These are phyloP conservation scores for Peromyscus attwateri DNA, from an alignment of 2,797 vertebrate genomes.

Conservation along the genomic window DNA sequence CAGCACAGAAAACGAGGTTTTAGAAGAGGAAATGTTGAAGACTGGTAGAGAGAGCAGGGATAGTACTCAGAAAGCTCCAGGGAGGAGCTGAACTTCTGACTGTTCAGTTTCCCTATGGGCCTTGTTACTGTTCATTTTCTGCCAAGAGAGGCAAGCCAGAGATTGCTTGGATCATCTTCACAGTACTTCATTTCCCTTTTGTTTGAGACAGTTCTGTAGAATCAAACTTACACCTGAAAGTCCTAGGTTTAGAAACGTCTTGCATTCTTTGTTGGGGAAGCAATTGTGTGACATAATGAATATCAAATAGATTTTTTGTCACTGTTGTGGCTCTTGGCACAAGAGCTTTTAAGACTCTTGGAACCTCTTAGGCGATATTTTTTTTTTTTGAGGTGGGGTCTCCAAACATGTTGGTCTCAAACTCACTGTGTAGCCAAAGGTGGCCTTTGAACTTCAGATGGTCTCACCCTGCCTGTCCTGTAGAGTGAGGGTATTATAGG, in stretches of 20 bases:
- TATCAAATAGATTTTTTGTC: background rate
- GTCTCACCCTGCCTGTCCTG: background rate
- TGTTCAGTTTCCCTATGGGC: background rate
- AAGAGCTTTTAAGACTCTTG: background rate
- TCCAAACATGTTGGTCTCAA: background rate
- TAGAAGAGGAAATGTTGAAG: background rate
- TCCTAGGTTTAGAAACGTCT: background rate
- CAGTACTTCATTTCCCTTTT: constrained; percentile 24
- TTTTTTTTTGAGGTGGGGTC: background rate
- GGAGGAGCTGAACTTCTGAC: background rate
- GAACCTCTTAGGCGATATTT: background rate
- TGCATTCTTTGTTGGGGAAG: background rate
- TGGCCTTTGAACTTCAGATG: background rate
- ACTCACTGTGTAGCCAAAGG: background rate
- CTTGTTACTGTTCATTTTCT: constrained; percentile 35
- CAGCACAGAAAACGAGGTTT: background rate
- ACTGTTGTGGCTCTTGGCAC: background rate
- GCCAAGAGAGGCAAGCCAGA: constrained; percentile 31
- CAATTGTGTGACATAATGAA: background rate
- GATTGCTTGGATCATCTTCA: constrained; percentile 40
- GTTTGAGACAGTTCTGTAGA: constrained; percentile 37
- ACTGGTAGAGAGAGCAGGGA: background rate
- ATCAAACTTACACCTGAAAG: background rate
- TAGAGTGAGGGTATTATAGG: background rate
- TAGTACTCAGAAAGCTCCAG: background rate